These are phyloP conservation scores for Tenthredo livida DNA, from an alignment of 2,888 invertebrate species.

Conservation along the genomic window DNA sequence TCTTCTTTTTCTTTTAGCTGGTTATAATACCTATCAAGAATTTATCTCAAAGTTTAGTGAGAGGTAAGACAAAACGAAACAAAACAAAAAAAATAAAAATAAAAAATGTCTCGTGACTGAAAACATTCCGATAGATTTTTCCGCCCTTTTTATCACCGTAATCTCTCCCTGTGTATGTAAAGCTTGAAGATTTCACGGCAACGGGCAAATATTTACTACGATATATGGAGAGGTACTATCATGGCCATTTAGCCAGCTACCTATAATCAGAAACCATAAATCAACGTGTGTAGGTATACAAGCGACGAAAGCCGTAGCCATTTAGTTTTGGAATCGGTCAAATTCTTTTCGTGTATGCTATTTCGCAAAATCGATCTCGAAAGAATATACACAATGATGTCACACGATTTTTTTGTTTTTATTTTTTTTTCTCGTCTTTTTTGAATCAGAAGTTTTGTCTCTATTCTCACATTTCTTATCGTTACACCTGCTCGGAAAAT, in stretches of 20 bases:
- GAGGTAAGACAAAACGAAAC: not conserved
- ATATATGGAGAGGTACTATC: not conserved
- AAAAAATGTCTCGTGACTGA: no score
- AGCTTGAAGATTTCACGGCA: not conserved
- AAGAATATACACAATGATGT: no score
- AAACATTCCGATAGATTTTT: not conserved
- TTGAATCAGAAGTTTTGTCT: no score
- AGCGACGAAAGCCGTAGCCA: not conserved
- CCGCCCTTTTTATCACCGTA: not conserved
- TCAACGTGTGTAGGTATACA: not conserved
- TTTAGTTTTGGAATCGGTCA: not conserved
- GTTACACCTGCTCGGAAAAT: no score
- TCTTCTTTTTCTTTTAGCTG: no score
- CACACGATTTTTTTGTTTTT: no score
- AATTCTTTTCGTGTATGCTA: not conserved
- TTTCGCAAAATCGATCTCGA: not conserved
- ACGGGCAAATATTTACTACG: not conserved
- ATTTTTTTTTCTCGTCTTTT: no score
- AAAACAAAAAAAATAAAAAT: not conserved
- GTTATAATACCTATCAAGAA: no score
- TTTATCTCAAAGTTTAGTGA: no score
- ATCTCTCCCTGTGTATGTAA: not conserved
- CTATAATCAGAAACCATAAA: slow-evolving; percentile 35
- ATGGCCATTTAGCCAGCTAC: not conserved
- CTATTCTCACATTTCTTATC: no score